Percentiles rank a stretch among this genome's conserved stretches.
These are phyloP conservation scores for Girardia tigrina DNA, from an alignment of 2,888 invertebrate genomes.

Conservation along the genomic window DNA sequence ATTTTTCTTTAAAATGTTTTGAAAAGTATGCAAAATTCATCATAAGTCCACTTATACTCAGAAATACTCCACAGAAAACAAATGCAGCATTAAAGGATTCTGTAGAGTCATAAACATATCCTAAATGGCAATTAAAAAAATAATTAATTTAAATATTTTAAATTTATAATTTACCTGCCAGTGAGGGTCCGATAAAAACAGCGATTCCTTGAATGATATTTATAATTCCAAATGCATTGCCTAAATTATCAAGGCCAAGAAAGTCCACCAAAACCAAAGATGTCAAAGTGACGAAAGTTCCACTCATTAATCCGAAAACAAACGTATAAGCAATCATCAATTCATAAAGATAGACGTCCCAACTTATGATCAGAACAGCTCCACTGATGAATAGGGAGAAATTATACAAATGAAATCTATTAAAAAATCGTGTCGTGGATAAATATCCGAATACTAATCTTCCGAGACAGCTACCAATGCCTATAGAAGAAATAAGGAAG, in stretches of 20 bases:
- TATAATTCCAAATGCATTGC: conserved; percentile 83
- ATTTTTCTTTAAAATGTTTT: not conserved
- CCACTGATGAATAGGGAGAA: conserved; percentile 73
- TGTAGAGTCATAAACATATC: conserved; percentile 61
- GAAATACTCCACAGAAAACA: conserved; percentile 68
- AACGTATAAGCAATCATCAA: conserved; percentile 63
- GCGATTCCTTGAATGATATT: conserved; percentile 83
- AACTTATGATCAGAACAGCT: conserved; percentile 66
- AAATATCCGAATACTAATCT: conserved; percentile 58
- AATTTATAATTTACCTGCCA: conserved; percentile 61
- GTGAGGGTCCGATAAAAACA: conserved; percentile 75
- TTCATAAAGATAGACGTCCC: conserved; percentile 62
- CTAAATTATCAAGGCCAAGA: conserved; percentile 74
- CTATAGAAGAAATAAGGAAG: conserved; percentile 70
- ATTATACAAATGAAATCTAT: conserved; percentile 76
- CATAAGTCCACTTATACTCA: conserved; percentile 72
- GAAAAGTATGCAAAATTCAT: not conserved
- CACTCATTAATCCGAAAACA: conserved; percentile 44
- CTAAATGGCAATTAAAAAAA: not conserved
- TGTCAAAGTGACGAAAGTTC: conserved; percentile 86
- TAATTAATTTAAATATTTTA: conserved; percentile 50
- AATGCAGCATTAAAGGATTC: conserved; percentile 72
- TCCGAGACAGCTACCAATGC: conserved; percentile 78
- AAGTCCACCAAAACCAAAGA: conserved; percentile 86
- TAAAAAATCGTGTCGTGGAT: conserved; percentile 58